Evolutionary conservation across 1,140 invertebrate genomes (phyloP), one percentile per base, ranked within the genome.

Genomic region (Procambarus virginalis): DNA sequence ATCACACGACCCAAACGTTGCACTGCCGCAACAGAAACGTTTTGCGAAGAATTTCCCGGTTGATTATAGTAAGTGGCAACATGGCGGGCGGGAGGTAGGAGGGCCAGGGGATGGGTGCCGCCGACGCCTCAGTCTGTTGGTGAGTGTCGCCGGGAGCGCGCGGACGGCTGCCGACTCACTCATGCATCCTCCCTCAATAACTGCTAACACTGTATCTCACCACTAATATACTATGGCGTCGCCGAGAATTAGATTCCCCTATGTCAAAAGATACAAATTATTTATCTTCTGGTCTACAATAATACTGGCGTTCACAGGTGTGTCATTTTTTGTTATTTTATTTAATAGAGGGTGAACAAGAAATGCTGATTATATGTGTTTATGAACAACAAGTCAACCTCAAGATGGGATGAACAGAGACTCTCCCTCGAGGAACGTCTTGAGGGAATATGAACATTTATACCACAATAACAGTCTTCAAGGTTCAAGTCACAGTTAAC

Each of bases 181-280:
- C 14, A 73, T 20, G 6, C n/a, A 1, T 34, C 68, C 8, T 34
- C 6, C 22, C 68, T 73, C n/a, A 55, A 5, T 76, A 55, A 58
- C 12, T 14, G 34, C 51, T 58, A 82, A 60, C 64, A n/a, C 34
- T 34, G 34, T 48, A 10, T 49, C 2, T n/a, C 17, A 1, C 77
- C 34, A 49, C 17, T n/a, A 22, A 55, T 9, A 55, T 1, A 34
- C 46, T 17, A 85, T 85, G 84, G 84, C 84, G 49, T 85, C 84
- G 8, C 48, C 84, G 17, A 85, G 84, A 76, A 77, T 85, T 76
- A 85, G 75, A 77, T 58, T 85, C 55, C 84, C 84, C 49, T 46
- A 85, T 85, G 34, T 85, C 46, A 85, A 85, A 85, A 55, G 84
- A 85, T 85, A 75, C 73, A 85, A 85, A 85, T 85, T 85, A 77